Evolutionary conservation across 2,797 vertebrate species (phyloP).

Genomic region (Mormyrus hasselquistii): DNA sequence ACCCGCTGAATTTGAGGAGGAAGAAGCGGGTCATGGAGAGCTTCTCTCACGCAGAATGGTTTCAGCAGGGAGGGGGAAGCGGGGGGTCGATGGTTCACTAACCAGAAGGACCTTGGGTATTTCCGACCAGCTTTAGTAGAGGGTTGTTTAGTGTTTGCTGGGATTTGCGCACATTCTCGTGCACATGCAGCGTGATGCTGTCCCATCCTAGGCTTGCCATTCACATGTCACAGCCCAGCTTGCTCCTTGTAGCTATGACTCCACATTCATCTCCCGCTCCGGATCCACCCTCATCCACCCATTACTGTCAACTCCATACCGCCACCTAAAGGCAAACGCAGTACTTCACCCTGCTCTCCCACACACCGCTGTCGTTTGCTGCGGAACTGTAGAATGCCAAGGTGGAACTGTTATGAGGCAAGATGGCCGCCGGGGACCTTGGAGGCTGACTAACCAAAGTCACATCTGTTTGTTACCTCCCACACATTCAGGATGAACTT

Average conservation of each 20-base stretch:
- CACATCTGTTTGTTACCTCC: conserved; percentile 2
- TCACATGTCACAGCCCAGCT: background rate
- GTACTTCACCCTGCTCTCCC: background rate
- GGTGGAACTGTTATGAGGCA: conserved; percentile 12
- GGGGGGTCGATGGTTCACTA: background rate
- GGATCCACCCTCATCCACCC: background rate
- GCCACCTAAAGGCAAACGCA: background rate
- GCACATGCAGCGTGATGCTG: background rate
- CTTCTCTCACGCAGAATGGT: background rate
- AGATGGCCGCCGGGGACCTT: background rate
- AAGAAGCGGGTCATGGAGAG: background rate
- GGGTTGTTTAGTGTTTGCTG: background rate
- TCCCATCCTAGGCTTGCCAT: background rate
- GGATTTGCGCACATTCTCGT: background rate
- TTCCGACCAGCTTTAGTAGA: background rate
- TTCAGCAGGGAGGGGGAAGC: background rate
- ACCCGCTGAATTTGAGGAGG: background rate
- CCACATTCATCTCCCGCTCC: background rate
- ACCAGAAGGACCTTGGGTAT: background rate
- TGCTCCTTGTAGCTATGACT: background rate
- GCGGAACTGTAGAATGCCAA: background rate
- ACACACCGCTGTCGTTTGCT: background rate
- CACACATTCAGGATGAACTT: conserved; percentile 10
- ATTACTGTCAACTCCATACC: background rate
- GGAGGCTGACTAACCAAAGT: background rate